Percentiles rank a stretch among this genome's conserved stretches.
phyloP scores from a whole-genome alignment of 1,140 invertebrate species.

The Drosophila mojavensis region DNA sequence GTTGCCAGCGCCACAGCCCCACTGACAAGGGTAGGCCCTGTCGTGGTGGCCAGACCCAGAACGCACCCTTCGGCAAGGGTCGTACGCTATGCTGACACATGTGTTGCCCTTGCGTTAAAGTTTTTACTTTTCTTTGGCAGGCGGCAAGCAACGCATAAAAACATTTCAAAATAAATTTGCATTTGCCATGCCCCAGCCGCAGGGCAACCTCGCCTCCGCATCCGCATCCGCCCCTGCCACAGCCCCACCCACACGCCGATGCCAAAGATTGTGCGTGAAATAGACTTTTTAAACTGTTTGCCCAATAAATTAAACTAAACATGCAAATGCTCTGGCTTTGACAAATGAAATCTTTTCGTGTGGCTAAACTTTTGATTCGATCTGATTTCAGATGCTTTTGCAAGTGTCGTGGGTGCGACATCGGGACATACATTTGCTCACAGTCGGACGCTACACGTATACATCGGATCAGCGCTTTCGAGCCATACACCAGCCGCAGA shows the following conservation, averaged over 20 bases:
- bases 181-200: constrained; percentile 34
- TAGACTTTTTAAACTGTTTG: constrained; percentile 79
- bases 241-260: neutral
- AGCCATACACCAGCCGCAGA: constrained; percentile 92
- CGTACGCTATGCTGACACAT: constrained; percentile 16
- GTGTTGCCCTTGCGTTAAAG: constrained; percentile 42
- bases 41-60: neutral
- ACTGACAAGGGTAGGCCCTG: constrained; percentile 51
- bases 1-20: constrained; percentile 10
- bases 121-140: constrained; percentile 35
- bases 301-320: constrained; percentile 48
- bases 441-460: constrained; percentile 95
- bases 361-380: constrained; percentile 13
- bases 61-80: constrained; percentile 13
- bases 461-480: constrained; percentile 95
- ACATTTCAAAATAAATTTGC: constrained; percentile 71
- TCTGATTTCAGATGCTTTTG: constrained; percentile 87
- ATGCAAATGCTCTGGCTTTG: constrained; percentile 15
- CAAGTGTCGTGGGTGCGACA: constrained; percentile 96
- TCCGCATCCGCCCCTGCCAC: too few species aligned
- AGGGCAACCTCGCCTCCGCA: neutral
- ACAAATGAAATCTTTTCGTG: constrained; percentile 56
- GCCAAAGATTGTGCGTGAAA: constrained; percentile 48
- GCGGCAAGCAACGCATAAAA: constrained; percentile 30
- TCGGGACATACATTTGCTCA: constrained; percentile 93